Evolutionary conservation across 30 jellyfish, hydroid and myxozoan genomes (phyloP), one percentile per base, ranked within the genome.

Genomic region (Aurelia aurita complex sp. Pacific): DNA sequence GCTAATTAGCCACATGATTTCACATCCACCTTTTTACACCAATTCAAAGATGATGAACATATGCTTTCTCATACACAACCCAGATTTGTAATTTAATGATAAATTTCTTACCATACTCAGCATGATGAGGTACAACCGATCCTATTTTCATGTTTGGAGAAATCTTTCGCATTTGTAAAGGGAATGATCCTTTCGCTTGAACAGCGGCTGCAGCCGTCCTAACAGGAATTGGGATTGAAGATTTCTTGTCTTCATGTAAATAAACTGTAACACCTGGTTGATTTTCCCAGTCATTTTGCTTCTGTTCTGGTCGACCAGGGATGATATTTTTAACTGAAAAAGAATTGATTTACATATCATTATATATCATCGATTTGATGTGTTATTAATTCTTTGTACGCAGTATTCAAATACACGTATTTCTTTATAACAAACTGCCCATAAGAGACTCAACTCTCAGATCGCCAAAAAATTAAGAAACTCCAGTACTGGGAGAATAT

Each of bases 41-140:
- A 57, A 57, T 13, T 57, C 67, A 17, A 57, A 17, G 67, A 13
- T 11, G 17, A 57, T 57, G 13, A 23, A 23, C 29, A 23, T 23
- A 23, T 23, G 29, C 29, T 23, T 23, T 38, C 5, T 38, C 10
- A 23, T 2, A n/a, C 51, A n/a, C 42, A 66, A 34, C 43, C 51
- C 43, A 66, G 32, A n/a, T 3, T 2, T 14, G 38, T 3, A 18
- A 11, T 36, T 42, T 15, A 5, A 38, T 18, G 18, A 4, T 76
- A 2, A 29, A 55, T 29, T 17, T 36, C 92, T 85, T 84, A 94
- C 98, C 98, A 67, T 71, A 94, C 69, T 94, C 98, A 15, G 92
- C 85, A 16, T 82, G 92, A 64, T 94, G 98, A 2, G 97, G 97
- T 29, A 89, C 98, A 46, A 89, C 88, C 13, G 97, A 96, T 42